These are phyloP conservation scores for Lydus trimaculatus DNA, from an alignment of 2,888 invertebrate genomes.

Conservation along the genomic window DNA sequence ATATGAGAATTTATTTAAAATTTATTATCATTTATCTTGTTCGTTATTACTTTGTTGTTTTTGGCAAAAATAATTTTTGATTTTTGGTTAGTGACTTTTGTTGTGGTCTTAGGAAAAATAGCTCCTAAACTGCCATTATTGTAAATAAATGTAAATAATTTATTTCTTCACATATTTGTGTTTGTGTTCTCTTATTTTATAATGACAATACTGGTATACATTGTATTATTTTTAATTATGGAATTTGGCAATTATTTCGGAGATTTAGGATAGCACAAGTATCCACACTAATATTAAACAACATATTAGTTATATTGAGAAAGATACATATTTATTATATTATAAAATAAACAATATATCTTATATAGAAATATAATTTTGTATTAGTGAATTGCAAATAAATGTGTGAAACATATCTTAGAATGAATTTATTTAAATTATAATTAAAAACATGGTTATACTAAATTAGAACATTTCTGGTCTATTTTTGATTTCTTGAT, in stretches of 20 bases:
- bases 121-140: conserved; percentile 46
- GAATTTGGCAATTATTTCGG: conserved; percentile 31
- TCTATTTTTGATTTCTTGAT: conserved; percentile 57
- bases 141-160: conserved; percentile 39
- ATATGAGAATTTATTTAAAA: conserved; percentile 29
- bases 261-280: conserved; percentile 31
- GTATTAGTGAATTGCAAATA: conserved; percentile 52
- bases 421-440: conserved; percentile 12
- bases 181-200: conserved; percentile 31
- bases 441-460: not conserved
- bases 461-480: conserved; percentile 53
- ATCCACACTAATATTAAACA: conserved; percentile 36
- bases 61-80: conserved; percentile 39
- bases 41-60: conserved; percentile 46
- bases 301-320: conserved; percentile 39
- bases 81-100: conserved; percentile 16
- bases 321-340: conserved; percentile 53
- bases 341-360: conserved; percentile 41
- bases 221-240: conserved; percentile 17
- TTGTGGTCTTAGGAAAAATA: conserved; percentile 31
- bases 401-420: conserved; percentile 45
- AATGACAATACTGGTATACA: conserved; percentile 37
- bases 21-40: conserved; percentile 44
- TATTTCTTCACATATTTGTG: conserved; percentile 31
- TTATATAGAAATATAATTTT: conserved; percentile 46